Percentiles rank a stretch among this genome's conserved stretches.
These are phyloP conservation scores for Falcunculus frontatus DNA, from an alignment of 2,113 vertebrate species.

Conservation along the genomic window DNA sequence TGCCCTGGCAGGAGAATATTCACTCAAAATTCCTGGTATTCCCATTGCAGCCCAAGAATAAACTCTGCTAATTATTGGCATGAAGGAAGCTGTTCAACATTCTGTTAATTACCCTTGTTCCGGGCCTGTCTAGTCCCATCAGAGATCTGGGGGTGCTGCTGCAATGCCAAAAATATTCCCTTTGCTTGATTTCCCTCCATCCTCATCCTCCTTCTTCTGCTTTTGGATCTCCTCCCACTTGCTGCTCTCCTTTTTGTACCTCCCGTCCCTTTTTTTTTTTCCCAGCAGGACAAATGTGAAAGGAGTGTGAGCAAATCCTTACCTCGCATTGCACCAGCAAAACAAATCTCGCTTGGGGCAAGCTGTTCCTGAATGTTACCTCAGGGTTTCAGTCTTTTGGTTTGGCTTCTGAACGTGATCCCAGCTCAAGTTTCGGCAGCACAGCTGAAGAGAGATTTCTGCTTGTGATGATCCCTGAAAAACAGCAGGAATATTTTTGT, in stretches of 20 bases:
- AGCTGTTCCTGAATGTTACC: constrained; percentile 23
- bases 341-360: not conserved
- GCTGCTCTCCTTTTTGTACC: not conserved
- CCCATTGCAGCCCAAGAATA: not conserved
- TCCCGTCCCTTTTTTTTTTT: too few species aligned
- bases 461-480: not conserved
- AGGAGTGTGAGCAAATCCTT: not conserved
- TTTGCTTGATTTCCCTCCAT: not conserved
- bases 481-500: not conserved
- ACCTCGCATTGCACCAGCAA: not conserved
- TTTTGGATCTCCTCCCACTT: not conserved
- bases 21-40: not conserved
- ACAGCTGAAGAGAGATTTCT: not conserved
- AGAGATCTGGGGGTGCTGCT: not conserved
- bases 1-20: not conserved
- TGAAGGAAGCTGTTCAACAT: not conserved
- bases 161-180: not conserved
- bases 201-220: not conserved
- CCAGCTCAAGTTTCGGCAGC: constrained; percentile 17
- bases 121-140: not conserved
- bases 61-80: not conserved
- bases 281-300: too few species aligned
- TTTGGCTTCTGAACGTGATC: not conserved
- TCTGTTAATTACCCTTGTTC: not conserved
- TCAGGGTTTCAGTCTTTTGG: not conserved